Evolutionary conservation across 2,797 vertebrate genomes (phyloP), one percentile per base, ranked within the genome.

Genomic region (Antrozous pallidus): DNA sequence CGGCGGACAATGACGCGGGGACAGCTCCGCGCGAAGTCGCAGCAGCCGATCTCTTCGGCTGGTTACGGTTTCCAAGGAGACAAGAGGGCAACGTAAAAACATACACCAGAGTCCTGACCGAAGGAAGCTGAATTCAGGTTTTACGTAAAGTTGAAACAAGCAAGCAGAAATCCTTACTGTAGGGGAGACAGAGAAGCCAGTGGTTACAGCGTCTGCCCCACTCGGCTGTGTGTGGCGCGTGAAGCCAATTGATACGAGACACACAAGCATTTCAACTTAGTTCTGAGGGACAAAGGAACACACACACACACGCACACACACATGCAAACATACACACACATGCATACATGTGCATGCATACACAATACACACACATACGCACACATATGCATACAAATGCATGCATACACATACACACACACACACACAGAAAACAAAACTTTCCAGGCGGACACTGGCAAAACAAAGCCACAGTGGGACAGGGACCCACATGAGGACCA

Each of bases 111-210:
- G 88, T 47, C 33, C 56, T 82, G 6, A 82, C 31, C 33, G 65
- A 83, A 91, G 33, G 54, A 90, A 88, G 17, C 2, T 42, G 47
- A 86, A 90, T 51, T 78, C 47, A 74, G n/a, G 36, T 13, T 73
- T 85, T 38, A 82, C 5, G 8, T 28, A 11, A 95, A 5, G 16
- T 36, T 75, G 45, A 87, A 82, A 80, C 9, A 80, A 61, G 91
- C 24, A n/a, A 71, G 85, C 70, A 51, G 77, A 47, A 67, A 16
- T 13, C 8, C 28, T 36, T 38, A 31, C n/a, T 51, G 88, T 36
- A 26, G 0, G 17, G 14, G 14, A 67, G 24, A 71, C 22, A 83
- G 51, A 36, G 16, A 33, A 51, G n/a, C 17, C 17, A 51, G 24
- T 45, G 67, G 65, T 79, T 51, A 67, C 18, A n/a, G 24, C 77